Conservation (phyloP, 2,888 invertebrate genomes). For the Diarsia dahlii region DNA sequence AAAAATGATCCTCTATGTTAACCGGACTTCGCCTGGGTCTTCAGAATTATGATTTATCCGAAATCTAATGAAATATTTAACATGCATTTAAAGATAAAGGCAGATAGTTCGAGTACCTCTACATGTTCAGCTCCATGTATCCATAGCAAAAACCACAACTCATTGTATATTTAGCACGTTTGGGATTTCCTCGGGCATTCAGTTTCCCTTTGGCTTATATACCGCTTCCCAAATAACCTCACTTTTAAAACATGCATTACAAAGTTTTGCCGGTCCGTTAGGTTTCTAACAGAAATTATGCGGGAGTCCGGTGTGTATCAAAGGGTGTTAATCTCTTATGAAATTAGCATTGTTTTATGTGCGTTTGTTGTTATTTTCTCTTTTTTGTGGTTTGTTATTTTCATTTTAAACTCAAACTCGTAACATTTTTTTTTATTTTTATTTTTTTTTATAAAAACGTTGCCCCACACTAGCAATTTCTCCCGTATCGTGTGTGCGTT, state of each 20-base stretch:
- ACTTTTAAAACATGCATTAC: constrained; percentile 77
- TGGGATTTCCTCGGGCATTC: constrained; percentile 74
- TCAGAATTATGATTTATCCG: not conserved
- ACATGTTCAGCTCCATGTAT: constrained; percentile 4
- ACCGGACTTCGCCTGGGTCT: not conserved
- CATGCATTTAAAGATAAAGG: constrained; percentile 14
- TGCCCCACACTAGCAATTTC: too few species aligned
- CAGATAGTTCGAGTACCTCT: constrained; percentile 13
- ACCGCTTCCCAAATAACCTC: constrained; percentile 64
- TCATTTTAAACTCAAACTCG: not conserved
- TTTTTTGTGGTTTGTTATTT: not conserved
- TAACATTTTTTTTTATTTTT: too few species aligned
- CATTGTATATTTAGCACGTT: constrained; percentile 79
- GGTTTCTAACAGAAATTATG: constrained; percentile 55
- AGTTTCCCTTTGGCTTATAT: constrained; percentile 69
- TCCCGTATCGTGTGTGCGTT: too few species aligned
- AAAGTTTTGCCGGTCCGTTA: constrained; percentile 67
- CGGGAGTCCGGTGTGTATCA: constrained; percentile 29
- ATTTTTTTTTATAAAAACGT: too few species aligned
- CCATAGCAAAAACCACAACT: constrained; percentile 66
- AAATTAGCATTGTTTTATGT: constrained; percentile 16
- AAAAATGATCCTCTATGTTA: not conserved
- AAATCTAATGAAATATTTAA: constrained; percentile 1
- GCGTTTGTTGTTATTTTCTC: not conserved
- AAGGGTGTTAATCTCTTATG: constrained; percentile 32